Conservation (phyloP, 2,888 invertebrate genomes). For the Hyposoter dolosus region DNA sequence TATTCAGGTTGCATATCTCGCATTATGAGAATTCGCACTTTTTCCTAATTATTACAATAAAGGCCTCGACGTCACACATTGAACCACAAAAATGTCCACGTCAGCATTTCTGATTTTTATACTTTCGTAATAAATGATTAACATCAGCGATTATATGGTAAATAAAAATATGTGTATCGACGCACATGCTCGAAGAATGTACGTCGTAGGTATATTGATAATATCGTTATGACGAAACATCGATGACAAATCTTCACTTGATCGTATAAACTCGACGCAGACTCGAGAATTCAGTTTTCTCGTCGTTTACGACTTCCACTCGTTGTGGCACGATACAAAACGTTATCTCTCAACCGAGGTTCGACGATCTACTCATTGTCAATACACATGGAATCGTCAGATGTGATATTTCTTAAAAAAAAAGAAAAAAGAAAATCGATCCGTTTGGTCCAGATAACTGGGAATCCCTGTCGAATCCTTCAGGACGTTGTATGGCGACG, state of each 20-base stretch:
- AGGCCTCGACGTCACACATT: background rate
- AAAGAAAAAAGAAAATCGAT: background rate
- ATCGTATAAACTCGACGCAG: background rate
- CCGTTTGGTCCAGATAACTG: background rate
- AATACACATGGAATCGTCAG: background rate
- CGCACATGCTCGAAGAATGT: background rate
- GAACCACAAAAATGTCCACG: background rate
- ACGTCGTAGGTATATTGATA: slow-evolving; percentile 2
- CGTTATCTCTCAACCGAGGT: slow-evolving; percentile 8
- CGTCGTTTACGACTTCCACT: background rate
- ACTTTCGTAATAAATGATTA: background rate
- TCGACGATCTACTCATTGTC: slow-evolving; percentile 17
- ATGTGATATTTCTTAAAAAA: background rate
- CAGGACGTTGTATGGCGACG: no score
- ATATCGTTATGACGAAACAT: slow-evolving; percentile 1
- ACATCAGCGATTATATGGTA: background rate
- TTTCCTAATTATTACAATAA: background rate
- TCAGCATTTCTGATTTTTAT: background rate
- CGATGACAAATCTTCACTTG: slow-evolving; percentile 8
- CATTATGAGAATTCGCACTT: background rate
- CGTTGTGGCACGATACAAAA: background rate
- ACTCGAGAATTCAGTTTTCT: slow-evolving; percentile 7
- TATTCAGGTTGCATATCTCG: background rate
- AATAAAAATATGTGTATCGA: background rate
- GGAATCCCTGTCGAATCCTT: no score